phyloP scores from a whole-genome alignment of 2,888 invertebrate species.

The Geophilus truncorum region DNA sequence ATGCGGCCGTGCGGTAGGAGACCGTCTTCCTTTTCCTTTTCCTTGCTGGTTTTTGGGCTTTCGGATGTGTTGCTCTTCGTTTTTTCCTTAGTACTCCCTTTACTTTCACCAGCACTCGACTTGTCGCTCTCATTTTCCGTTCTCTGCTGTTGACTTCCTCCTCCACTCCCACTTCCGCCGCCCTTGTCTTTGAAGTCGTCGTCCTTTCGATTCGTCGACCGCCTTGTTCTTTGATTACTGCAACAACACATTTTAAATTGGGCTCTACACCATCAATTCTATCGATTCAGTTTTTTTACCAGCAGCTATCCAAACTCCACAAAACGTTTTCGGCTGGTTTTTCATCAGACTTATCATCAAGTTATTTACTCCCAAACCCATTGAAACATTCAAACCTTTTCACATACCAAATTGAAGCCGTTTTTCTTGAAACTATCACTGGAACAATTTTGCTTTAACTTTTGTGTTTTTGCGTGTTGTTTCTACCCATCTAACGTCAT shows the following conservation, averaged over 20 bases:
- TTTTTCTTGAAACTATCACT: neutral
- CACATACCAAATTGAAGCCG: neutral
- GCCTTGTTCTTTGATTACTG: slow-evolving; percentile 23
- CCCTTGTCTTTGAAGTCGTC: neutral
- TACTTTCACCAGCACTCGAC: neutral
- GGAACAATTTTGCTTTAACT: neutral
- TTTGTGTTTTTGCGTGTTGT: neutral
- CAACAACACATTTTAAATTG: slow-evolving; percentile 26
- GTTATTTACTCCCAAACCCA: slow-evolving; percentile 1
- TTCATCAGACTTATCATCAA: neutral
- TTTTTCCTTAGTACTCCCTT: neutral
- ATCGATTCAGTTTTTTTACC: neutral
- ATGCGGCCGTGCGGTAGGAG: neutral
- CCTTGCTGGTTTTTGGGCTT: neutral
- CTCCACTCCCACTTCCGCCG: neutral
- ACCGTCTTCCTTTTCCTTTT: neutral
- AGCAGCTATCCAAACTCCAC: slow-evolving; percentile 3
- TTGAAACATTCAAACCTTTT: neutral
- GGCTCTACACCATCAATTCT: slow-evolving; percentile 18
- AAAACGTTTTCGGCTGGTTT: neutral
- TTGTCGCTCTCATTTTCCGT: neutral
- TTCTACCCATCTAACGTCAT: neutral
- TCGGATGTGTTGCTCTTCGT: neutral
- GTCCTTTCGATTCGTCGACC: slow-evolving; percentile 10
- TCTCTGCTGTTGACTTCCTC: neutral